These are phyloP conservation scores for Drosophila mettleri DNA, from an alignment of 2,888 invertebrate species.

Conservation along the genomic window DNA sequence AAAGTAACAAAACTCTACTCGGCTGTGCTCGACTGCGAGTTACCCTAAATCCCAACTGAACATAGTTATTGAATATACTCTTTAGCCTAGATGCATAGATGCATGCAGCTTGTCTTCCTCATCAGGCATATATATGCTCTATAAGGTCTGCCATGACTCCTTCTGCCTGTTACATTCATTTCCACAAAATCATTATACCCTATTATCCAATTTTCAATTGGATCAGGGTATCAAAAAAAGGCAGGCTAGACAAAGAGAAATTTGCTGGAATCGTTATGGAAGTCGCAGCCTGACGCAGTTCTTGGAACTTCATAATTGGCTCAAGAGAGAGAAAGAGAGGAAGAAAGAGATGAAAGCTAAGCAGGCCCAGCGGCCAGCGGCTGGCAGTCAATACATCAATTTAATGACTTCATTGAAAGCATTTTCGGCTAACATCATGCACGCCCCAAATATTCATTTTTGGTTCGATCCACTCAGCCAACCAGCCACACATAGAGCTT, in stretches of 20 bases:
- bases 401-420: conserved; percentile 83
- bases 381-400: conserved; percentile 77
- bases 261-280: conserved; percentile 16
- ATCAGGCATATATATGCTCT: too few species aligned
- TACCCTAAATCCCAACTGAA: too few species aligned
- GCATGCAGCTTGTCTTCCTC: too few species aligned
- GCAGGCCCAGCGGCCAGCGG: conserved; percentile 40
- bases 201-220: too few species aligned
- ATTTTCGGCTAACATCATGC: conserved; percentile 51
- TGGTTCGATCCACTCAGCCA: conserved; percentile 19
- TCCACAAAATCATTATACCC: too few species aligned
- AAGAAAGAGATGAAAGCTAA: conserved; percentile 51
- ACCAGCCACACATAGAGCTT: conserved; percentile 7
- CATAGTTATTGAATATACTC: too few species aligned
- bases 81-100: too few species aligned
- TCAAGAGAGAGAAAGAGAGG: conserved; percentile 46
- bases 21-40: too few species aligned
- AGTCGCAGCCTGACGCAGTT: conserved; percentile 48
- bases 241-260: conserved; percentile 40
- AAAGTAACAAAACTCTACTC: neutral
- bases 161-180: too few species aligned
- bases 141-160: too few species aligned
- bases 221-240: neutral
- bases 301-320: conserved; percentile 78
- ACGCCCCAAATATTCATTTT: conserved; percentile 56